Evolutionary conservation across 2,113 vertebrate genomes (phyloP).

Genomic region (Smithornis capensis): DNA sequence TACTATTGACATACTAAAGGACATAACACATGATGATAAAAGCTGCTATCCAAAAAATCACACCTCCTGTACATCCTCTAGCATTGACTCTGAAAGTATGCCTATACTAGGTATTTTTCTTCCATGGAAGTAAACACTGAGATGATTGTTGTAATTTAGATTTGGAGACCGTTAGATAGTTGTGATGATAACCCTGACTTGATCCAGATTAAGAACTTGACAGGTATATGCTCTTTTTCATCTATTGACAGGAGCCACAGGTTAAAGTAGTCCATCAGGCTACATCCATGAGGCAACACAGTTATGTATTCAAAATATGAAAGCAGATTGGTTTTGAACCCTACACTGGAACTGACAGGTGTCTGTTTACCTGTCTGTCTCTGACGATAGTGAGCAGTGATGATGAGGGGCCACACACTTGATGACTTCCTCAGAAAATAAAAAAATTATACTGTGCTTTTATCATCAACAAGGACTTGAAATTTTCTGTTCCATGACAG

Average conservation of each 20-base stretch:
- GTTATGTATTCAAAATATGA: not conserved
- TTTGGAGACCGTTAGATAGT: not conserved
- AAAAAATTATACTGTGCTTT: not conserved
- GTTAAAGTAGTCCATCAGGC: not conserved
- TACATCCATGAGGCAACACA: not conserved
- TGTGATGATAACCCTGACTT: not conserved
- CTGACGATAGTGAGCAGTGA: not conserved
- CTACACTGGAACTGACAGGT: not conserved
- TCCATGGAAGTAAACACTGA: not conserved
- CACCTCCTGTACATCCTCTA: not conserved
- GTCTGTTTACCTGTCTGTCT: not conserved
- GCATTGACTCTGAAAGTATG: not conserved
- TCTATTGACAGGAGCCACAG: not conserved
- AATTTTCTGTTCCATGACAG: not conserved
- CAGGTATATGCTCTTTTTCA: not conserved
- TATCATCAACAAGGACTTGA: not conserved
- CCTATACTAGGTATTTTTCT: not conserved
- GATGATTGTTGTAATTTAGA: not conserved
- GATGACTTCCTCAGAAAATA: not conserved
- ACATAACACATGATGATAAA: not conserved
- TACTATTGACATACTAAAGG: not conserved
- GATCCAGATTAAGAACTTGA: not conserved
- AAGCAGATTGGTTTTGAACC: not conserved
- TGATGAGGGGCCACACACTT: not conserved
- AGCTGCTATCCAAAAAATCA: not conserved